phyloP scores from a whole-genome alignment of 2,888 invertebrate species.

The Cerastoderma edule region DNA sequence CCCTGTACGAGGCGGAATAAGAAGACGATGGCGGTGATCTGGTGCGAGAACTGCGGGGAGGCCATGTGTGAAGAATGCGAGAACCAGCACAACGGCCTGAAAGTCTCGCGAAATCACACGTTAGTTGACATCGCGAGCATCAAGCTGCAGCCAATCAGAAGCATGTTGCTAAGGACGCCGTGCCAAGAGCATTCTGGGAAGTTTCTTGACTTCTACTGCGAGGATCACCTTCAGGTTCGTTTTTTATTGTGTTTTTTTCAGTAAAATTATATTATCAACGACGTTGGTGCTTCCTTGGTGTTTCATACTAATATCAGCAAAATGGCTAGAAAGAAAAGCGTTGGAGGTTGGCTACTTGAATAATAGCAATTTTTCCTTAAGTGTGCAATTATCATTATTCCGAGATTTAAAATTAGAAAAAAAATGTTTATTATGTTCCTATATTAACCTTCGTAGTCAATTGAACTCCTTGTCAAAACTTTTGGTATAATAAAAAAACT shows the following conservation, averaged over 20 bases:
- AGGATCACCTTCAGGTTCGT: constrained; percentile 61
- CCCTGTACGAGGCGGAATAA: constrained; percentile 52
- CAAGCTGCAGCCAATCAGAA: constrained; percentile 62
- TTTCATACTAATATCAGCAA: too few relatives aligned
- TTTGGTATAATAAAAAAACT: too few relatives aligned
- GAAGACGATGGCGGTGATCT: constrained; percentile 45
- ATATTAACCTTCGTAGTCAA: too few relatives aligned
- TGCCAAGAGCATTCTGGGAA: constrained; percentile 63
- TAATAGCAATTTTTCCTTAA: too few relatives aligned
- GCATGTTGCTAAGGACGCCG: constrained; percentile 57
- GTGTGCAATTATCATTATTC: too few relatives aligned
- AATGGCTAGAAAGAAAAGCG: too few relatives aligned
- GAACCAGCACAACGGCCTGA: constrained; percentile 60
- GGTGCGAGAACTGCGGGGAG: constrained; percentile 67
- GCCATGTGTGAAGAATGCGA: constrained; percentile 64
- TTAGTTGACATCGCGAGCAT: constrained; percentile 61
- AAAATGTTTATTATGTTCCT: too few relatives aligned
- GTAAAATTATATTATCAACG: neutral
- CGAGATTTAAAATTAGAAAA: too few relatives aligned
- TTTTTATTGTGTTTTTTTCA: neutral
- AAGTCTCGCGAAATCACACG: constrained; percentile 47
- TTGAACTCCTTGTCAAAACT: too few relatives aligned
- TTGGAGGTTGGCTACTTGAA: too few relatives aligned
- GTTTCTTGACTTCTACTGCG: constrained; percentile 64
- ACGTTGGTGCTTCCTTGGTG: too few relatives aligned